Conservation (phyloP, 1,140 invertebrate genomes). For the Drosophila obscura region DNA sequence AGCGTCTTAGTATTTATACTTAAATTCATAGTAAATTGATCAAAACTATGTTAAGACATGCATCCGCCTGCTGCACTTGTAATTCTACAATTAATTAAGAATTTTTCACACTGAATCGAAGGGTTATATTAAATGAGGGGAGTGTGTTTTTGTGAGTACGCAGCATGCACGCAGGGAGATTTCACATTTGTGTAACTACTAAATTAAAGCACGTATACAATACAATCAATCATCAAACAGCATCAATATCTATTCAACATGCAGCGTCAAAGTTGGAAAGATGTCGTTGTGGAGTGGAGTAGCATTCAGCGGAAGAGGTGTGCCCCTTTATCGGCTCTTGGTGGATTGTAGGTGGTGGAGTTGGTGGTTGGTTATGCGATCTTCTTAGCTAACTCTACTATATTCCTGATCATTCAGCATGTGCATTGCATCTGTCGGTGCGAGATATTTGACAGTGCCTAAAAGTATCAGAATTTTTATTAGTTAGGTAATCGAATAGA, state of each 20-base stretch:
- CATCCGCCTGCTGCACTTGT: slow-evolving; percentile 24
- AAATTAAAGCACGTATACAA: slow-evolving; percentile 58
- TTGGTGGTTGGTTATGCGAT: slow-evolving; percentile 35
- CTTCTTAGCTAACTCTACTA: slow-evolving; percentile 77
- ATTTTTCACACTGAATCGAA: slow-evolving; percentile 29
- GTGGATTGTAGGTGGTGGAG: slow-evolving; percentile 36
- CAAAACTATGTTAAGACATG: slow-evolving; percentile 27
- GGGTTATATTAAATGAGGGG: slow-evolving; percentile 29
- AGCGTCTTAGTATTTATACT: slow-evolving; percentile 25
- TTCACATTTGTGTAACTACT: slow-evolving; percentile 47
- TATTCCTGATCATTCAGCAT: slow-evolving; percentile 84
- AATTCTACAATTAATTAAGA: slow-evolving; percentile 41
- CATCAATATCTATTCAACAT: slow-evolving; percentile 52
- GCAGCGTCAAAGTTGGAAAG: slow-evolving; percentile 51
- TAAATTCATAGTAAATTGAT: slow-evolving; percentile 24
- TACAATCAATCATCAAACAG: slow-evolving; percentile 33
- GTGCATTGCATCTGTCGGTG: slow-evolving; percentile 86
- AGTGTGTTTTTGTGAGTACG: slow-evolving; percentile 12
- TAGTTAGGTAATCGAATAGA: slow-evolving; percentile 30
- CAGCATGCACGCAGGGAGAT: slow-evolving; percentile 18
- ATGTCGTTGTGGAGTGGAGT: slow-evolving; percentile 23
- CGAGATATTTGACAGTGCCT: slow-evolving; percentile 85
- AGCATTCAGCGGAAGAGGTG: slow-evolving; percentile 32
- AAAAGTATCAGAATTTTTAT: slow-evolving; percentile 63
- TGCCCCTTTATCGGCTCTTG: slow-evolving; percentile 26